A percentile compares a stretch with the other conserved stretches of the same genome.
Evolutionary conservation across 2,797 vertebrate genomes (phyloP).

Genomic region (Rhodeus uyekii): DNA sequence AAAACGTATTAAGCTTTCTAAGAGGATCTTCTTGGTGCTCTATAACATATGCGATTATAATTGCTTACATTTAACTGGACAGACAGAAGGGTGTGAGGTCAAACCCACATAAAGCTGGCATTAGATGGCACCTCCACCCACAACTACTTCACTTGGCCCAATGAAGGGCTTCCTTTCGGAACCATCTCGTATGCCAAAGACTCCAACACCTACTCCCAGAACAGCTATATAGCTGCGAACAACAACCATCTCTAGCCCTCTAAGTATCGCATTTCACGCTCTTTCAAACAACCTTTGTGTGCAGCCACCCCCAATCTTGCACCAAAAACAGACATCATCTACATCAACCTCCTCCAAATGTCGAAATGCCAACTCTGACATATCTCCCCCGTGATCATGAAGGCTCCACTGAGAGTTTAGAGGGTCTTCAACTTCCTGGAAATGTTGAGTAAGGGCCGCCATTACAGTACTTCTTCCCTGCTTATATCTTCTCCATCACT

Average conservation of each 20-base stretch:
- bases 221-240: slow-evolving; percentile 5
- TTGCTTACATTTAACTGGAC: slow-evolving; percentile 14
- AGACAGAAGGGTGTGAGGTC: slow-evolving; percentile 22
- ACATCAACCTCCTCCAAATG: slow-evolving; percentile 39
- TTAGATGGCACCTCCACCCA: slow-evolving; percentile 29
- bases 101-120: slow-evolving; percentile 11
- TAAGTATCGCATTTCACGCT: slow-evolving; percentile 3
- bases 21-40: not conserved
- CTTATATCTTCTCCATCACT: not conserved
- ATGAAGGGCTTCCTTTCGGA: slow-evolving; percentile 7
- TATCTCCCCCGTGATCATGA: slow-evolving; percentile 21
- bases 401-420: slow-evolving; percentile 24
- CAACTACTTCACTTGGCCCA: not conserved
- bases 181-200: not conserved
- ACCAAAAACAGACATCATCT: slow-evolving; percentile 27
- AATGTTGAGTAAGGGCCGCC: not conserved
- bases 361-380: slow-evolving; percentile 42
- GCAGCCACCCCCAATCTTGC: slow-evolving; percentile 4
- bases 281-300: slow-evolving; percentile 37
- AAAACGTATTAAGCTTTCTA: not conserved
- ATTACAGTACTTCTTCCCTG: not conserved
- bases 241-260: slow-evolving; percentile 10
- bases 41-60: slow-evolving; percentile 34
- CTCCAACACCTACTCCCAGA: slow-evolving; percentile 16
- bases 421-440: slow-evolving; percentile 8